Evolutionary conservation across 2,888 invertebrate genomes (phyloP), one percentile per base, ranked within the genome.

Genomic region (Erebia aethiops): DNA sequence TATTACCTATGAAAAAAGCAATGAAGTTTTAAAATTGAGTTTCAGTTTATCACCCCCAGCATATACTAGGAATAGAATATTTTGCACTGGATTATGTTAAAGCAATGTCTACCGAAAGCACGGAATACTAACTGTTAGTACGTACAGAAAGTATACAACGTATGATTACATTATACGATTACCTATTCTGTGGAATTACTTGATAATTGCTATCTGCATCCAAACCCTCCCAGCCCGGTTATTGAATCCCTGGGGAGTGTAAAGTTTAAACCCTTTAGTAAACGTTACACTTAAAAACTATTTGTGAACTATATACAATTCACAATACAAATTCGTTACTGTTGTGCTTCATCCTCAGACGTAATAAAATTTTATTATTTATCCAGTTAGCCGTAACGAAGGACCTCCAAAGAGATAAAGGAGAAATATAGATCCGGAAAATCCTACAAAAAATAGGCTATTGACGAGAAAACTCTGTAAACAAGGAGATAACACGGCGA

Each of bases 311-410:
- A 46, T 52, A 71, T 71, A 69, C 67, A 74, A 73, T 72, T 74
- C 70, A 51, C 56, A 72, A 68, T 71, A 73, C 67, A 69, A 73
- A 74, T 62, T 56, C 67, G 70, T 71, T 69, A 72, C 52, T 70
- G 66, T 67, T 72, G 74, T 72, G 57, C 57, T 69, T 70, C 69
- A 75, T 72, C 65, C 75, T 74, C 70, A 71, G 68, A 64, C 63
- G 49, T 69, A 71, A 71, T 77, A 77, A 74, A 77, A 75, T 74
- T 77, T 75, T 75, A 77, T 75, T 75, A 71, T 74, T 69, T 74
- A 70, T 70, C 65, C 74, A 74, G 72, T 77, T 77, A 75, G 72
- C 68, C 41, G 71, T 75, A 73, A 75, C 71, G 69, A 75, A 72
- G 69, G 70, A 14, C 67, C 66, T 52, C 26, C 14, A 18, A 51